phyloP scores from a whole-genome alignment of 2,113 vertebrate species.

The Serinus canaria region DNA sequence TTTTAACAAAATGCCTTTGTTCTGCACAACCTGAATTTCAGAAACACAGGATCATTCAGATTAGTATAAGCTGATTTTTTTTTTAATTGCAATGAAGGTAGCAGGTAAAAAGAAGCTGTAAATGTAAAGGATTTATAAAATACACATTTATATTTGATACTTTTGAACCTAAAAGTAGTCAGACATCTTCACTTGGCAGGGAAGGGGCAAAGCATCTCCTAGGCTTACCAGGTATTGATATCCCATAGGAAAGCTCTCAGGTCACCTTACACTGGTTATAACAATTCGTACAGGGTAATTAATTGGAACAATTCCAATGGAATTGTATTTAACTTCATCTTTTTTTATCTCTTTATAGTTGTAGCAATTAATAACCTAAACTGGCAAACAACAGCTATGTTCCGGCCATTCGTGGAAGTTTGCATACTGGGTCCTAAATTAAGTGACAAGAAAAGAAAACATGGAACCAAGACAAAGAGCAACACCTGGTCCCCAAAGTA shows the following conservation, averaged over 20 bases:
- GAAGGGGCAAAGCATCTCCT: neutral
- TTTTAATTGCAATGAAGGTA: neutral
- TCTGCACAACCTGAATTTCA: neutral
- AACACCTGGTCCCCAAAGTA: slow-evolving; percentile 99
- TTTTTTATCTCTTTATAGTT: slow-evolving; percentile 71
- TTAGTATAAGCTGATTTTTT: neutral
- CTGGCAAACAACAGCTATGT: slow-evolving; percentile 97
- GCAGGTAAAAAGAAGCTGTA: neutral
- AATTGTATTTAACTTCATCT: neutral
- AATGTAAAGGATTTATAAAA: neutral
- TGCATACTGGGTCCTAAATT: slow-evolving; percentile 90
- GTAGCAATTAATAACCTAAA: slow-evolving; percentile 88
- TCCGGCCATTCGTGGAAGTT: slow-evolving; percentile 96
- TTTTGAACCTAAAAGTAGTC: neutral
- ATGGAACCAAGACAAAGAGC: slow-evolving; percentile 97
- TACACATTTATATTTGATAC: neutral
- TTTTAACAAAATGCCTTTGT: neutral
- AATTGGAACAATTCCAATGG: neutral
- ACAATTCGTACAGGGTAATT: neutral
- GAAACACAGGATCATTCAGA: neutral
- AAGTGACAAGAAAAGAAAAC: slow-evolving; percentile 93
- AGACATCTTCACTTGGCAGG: neutral
- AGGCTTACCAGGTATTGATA: neutral
- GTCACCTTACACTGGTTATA: neutral
- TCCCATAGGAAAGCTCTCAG: neutral